Percentiles rank a stretch among this genome's conserved stretches.
Conservation (phyloP, 1,140 invertebrate genomes). For the Cydia amplana region DNA sequence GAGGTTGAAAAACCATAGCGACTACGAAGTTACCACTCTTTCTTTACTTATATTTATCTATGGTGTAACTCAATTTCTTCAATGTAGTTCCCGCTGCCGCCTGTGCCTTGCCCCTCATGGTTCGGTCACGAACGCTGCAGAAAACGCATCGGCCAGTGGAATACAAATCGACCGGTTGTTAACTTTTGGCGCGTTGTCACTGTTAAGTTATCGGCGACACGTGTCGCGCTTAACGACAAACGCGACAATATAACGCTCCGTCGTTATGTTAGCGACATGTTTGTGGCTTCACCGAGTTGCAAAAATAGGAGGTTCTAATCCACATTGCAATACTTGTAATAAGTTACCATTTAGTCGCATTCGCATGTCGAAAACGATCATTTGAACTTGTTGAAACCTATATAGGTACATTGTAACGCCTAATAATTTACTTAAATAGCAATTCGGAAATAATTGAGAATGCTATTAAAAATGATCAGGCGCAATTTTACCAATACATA, state of each 20-base stretch:
- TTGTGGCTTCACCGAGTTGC: not conserved
- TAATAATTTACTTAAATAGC: not conserved
- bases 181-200: conserved; percentile 5
- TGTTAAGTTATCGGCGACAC: conserved; percentile 8
- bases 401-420: no score
- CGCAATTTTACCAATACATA: no score
- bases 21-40: no score
- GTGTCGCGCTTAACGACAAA: not conserved
- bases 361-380: no score
- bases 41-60: no score
- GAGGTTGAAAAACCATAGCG: no score
- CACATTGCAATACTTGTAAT: not conserved
- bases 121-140: conserved; percentile 7
- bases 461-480: not conserved
- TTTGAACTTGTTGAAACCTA: no score
- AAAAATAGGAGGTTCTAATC: not conserved
- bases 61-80: not conserved
- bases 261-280: not conserved
- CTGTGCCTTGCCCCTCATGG: not conserved
- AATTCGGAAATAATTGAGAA: not conserved
- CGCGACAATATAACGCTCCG: not conserved
- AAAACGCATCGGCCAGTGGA: conserved; percentile 1
- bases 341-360: no score
- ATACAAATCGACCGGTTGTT: conserved; percentile 16
- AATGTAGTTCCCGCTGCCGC: not conserved